Evolutionary conservation across 2,888 invertebrate species (phyloP).

Genomic region (Tipula vernalis): DNA sequence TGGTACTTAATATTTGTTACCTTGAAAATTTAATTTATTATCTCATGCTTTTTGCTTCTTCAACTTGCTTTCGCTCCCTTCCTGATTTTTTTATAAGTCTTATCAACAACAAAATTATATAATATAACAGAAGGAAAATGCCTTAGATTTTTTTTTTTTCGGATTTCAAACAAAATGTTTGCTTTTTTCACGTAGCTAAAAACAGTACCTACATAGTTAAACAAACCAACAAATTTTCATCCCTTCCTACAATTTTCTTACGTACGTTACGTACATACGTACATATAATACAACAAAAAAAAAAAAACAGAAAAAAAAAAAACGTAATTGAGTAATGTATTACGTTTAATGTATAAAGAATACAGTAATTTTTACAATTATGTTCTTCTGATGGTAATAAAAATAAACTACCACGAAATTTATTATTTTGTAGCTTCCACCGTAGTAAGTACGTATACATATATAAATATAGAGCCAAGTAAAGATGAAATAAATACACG

Average conservation of each 20-base stretch:
- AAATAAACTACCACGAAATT: constrained; percentile 4
- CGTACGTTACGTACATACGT: background rate
- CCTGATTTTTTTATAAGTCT: background rate
- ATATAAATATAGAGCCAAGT: background rate
- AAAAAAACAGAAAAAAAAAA: background rate
- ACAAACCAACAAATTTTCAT: background rate
- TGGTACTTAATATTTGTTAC: background rate
- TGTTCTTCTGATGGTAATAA: background rate
- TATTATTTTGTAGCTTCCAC: background rate
- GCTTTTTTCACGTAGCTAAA: background rate
- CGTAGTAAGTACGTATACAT: background rate
- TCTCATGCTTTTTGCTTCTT: background rate
- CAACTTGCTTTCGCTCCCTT: background rate
- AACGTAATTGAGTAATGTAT: background rate
- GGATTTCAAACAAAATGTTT: background rate
- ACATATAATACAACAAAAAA: background rate
- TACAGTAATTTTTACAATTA: background rate
- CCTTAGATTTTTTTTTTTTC: background rate
- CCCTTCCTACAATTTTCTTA: background rate
- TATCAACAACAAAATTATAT: background rate
- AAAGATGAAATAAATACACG: background rate
- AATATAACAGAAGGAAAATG: background rate
- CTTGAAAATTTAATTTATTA: background rate
- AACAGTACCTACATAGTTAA: background rate
- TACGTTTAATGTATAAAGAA: background rate